A percentile compares a stretch with the other conserved stretches of the same genome.
These are phyloP conservation scores for Idaea straminata DNA, from an alignment of 2,888 invertebrate species.

Conservation along the genomic window DNA sequence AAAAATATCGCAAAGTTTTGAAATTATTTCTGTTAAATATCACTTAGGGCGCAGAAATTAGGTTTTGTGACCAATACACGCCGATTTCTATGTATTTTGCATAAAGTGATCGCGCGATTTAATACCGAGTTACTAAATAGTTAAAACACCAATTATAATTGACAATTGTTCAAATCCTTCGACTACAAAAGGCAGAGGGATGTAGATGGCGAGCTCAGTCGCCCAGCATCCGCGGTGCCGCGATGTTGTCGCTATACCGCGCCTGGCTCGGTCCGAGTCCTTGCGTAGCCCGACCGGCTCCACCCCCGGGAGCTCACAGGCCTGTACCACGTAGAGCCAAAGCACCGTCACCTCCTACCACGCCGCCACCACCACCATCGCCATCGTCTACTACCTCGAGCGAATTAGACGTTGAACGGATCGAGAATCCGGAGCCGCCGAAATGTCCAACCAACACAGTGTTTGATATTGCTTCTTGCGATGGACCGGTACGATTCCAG, in stretches of 20 bases:
- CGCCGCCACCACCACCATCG: conserved; percentile 59
- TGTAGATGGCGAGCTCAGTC: conserved; percentile 41
- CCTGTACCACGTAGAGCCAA: conserved; percentile 65
- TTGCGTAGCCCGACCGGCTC: conserved; percentile 68
- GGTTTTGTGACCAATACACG: too few species aligned
- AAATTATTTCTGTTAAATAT: too few species aligned
- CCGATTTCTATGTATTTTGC: too few species aligned
- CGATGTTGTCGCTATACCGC: conserved; percentile 76
- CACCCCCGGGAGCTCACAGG: conserved; percentile 72
- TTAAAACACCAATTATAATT: background rate
- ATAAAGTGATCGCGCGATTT: background rate
- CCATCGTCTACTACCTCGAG: conserved; percentile 67
- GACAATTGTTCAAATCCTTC: background rate
- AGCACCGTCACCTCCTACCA: conserved; percentile 55
- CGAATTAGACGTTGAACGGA: conserved; percentile 67
- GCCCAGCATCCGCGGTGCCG: conserved; percentile 36
- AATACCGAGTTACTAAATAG: background rate
- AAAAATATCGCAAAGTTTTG: too few species aligned
- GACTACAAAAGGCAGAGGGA: conserved; percentile 41
- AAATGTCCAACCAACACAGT: conserved; percentile 73
- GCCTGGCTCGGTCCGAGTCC: conserved; percentile 76
- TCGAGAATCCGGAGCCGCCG: conserved; percentile 55
- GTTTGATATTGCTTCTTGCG: conserved; percentile 93
- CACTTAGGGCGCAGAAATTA: too few species aligned
- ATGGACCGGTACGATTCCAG: conserved; percentile 92